Base-by-base conservation (phyloP, 1,140 invertebrate species). In the Pararge aegeria region DNA sequence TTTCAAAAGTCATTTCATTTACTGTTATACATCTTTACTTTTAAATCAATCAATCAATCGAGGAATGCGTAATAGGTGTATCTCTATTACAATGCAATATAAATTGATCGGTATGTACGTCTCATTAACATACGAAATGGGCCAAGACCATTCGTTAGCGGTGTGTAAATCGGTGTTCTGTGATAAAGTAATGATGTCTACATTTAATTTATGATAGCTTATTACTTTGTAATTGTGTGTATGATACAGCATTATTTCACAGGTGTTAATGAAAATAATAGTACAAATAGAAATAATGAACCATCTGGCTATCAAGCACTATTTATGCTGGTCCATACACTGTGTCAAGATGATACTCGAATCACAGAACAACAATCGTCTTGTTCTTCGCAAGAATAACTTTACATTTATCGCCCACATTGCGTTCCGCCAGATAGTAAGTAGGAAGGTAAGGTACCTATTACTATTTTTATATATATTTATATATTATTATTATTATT, bases 91-190 rank as follows among this genome's bases (percentile, higher is more conserved):
- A 77, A 79, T 73, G 64, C 66, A 53, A 51, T 73, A 68, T 76
- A 75, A 75, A 75, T 81, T 71, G 70, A 74, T 71, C 69, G 68
- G 70, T 79, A 75, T 72, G 62, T 68, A 57, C 60, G 68, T 68
- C 74, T 80, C 79, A 84, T 84, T 82, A 84, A 74, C 72, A 80
- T 72, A 72, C 67, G 66, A 60, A 68, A 69, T 68, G 55, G 20
- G 58, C 58, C 62, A 63, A 63, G 59, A 61, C 55, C 50, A 67
- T 69, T 69, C 62, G 61, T 68, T 70, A 60, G 61, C 40, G 30
- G n/a, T 54, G 58, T 54, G 34, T 42, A 49, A 34, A 44, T 53
- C 42, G 40, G 24, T 38, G 56, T 51, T 60, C 38, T 29, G 48
- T 55, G 52, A 66, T 58, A 66, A 62, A 66, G 54, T 66, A 62